Evolutionary conservation across 1,140 invertebrate species (phyloP), one percentile per base, ranked within the genome.

Genomic region (Drosophila repleta): DNA sequence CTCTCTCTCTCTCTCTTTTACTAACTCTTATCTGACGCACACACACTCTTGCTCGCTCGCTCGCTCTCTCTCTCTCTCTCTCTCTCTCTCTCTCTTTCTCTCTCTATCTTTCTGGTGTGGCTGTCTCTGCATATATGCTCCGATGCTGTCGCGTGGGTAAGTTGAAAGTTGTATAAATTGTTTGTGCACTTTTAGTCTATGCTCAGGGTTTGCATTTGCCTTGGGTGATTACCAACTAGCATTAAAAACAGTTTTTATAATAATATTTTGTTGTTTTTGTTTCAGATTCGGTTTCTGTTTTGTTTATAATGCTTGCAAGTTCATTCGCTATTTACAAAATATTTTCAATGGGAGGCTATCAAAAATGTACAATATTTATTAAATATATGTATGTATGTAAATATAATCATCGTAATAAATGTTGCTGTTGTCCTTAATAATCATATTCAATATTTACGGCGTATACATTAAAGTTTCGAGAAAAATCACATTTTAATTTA

Each of bases 401-500:
- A 77, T 77, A 81, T 84, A 71, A 79, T 87, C 79, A 87, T 80
- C 20, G 39, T 82, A 79, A 77, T 82, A 82, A 77, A 77, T 80
- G 74, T 80, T 87, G 63, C 65, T 69, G 74, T 71, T 74, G 45
- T 64, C 63, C 78, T 78, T 82, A 72, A 75, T 85, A 87, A 85
- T 85, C 82, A 85, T 85, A 74, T 77, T 82, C 78, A 85, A 88
- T 88, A 88, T 83, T 88, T 88, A 88, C 79, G 72, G 83, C 83
- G 83, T 88, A 88, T 88, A 88, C 83, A 83, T 88, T 88, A 83
- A 88, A 83, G 83, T 88, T 88, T 88, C 83, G 79, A 88, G 84
- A 88, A 88, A 87, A 88, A 88, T 88, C 83, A 88, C 83, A 88
- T 88, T 88, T 88, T 73, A 88, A 88, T 88, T 79, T 89, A 88